Evolutionary conservation across 2,888 invertebrate genomes (phyloP).

Genomic region (Meandrusa payeni): DNA sequence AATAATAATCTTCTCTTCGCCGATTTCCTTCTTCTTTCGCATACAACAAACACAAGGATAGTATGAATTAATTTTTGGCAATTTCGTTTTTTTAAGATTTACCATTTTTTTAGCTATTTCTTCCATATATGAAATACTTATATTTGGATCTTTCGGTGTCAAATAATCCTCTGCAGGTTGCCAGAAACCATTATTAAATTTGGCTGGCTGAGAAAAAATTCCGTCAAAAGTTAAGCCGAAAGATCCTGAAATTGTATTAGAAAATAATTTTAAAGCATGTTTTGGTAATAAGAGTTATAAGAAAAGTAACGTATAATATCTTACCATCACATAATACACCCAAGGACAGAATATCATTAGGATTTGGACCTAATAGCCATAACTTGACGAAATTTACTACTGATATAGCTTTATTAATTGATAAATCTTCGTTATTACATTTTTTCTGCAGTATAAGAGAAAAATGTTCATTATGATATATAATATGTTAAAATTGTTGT

Average conservation of each 20-base stretch:
- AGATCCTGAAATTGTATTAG: slow-evolving; percentile 52
- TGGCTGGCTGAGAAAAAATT: slow-evolving; percentile 80
- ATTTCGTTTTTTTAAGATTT: slow-evolving; percentile 40
- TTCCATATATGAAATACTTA: slow-evolving; percentile 56
- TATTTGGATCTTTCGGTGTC: slow-evolving; percentile 55
- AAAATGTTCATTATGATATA: too few relatives aligned
- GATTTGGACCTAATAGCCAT: slow-evolving; percentile 67
- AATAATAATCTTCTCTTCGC: background rate
- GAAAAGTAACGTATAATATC: background rate
- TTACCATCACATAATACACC: slow-evolving; percentile 78
- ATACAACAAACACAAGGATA: slow-evolving; percentile 47
- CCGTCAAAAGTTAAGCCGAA: slow-evolving; percentile 77
- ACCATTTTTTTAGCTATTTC: slow-evolving; percentile 50
- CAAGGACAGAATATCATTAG: slow-evolving; percentile 69
- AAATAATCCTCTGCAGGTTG: slow-evolving; percentile 56
- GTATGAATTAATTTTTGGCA: slow-evolving; percentile 46
- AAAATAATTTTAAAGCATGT: background rate
- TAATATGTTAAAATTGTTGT: too few relatives aligned
- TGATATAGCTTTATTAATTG: slow-evolving; percentile 55
- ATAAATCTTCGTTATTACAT: slow-evolving; percentile 28
- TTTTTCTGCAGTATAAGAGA: slow-evolving; percentile 43
- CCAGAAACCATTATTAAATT: slow-evolving; percentile 64
- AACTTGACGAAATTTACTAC: slow-evolving; percentile 67
- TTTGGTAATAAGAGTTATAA: too few relatives aligned
- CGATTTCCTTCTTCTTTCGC: slow-evolving; percentile 27